phyloP scores from a whole-genome alignment of 2,888 invertebrate genomes.

The Dasysyrphus tricinctus region DNA sequence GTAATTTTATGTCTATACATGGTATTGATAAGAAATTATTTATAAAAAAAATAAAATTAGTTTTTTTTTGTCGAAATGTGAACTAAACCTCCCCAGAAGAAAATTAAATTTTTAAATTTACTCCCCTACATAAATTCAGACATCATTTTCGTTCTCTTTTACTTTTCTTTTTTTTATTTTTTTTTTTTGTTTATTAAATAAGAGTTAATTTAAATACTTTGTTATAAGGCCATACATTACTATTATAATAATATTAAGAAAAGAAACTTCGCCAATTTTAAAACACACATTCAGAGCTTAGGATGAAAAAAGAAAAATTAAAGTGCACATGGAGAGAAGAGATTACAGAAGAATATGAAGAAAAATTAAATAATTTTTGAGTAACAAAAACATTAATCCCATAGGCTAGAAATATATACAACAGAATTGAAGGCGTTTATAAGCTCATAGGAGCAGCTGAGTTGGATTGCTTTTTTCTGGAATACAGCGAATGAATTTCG shows the following conservation, averaged over 20 bases:
- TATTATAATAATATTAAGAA: constrained; percentile 62
- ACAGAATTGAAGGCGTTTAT: constrained; percentile 35
- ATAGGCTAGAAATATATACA: constrained; percentile 37
- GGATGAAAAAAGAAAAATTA: constrained; percentile 38
- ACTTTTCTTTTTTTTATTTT: not conserved
- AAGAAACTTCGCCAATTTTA: constrained; percentile 46
- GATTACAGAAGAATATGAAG: constrained; percentile 52
- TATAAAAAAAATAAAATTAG: constrained; percentile 51
- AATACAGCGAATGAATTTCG: constrained; percentile 26
- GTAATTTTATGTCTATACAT: constrained; percentile 70
- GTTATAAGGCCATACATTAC: constrained; percentile 76
- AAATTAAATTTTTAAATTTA: constrained; percentile 47
- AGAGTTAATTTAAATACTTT: constrained; percentile 75
- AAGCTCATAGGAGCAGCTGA: constrained; percentile 7
- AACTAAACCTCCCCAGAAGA: constrained; percentile 56
- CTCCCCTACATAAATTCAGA: constrained; percentile 47
- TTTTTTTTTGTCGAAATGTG: constrained; percentile 41
- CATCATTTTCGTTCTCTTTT: constrained; percentile 33
- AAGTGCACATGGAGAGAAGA: constrained; percentile 52
- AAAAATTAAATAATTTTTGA: constrained; percentile 23
- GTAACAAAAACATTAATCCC: constrained; percentile 26
- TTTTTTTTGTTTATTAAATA: constrained; percentile 53
- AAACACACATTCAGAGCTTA: constrained; percentile 56
- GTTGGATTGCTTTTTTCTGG: constrained; percentile 31
- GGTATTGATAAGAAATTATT: constrained; percentile 61